A percentile compares a stretch with the other conserved stretches of the same genome.
These are phyloP conservation scores for Pocillopora grandis DNA, from an alignment of 92 coral and sea anemone genomes.

Conservation along the genomic window DNA sequence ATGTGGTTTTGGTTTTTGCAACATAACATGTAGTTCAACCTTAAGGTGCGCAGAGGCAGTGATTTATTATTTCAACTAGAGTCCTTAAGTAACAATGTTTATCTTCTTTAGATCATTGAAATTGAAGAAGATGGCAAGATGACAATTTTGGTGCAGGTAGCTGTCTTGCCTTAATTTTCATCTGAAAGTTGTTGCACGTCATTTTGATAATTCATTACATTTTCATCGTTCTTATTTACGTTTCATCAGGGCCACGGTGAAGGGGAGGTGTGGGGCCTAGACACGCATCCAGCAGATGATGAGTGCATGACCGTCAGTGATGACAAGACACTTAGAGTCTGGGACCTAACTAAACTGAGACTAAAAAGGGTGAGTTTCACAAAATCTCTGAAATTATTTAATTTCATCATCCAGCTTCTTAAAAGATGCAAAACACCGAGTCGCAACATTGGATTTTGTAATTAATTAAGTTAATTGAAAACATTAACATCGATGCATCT, in stretches of 20 bases:
- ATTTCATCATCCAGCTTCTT: no score
- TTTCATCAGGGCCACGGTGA: slow-evolving; percentile 88
- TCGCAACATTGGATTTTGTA: no score
- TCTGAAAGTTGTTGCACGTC: neutral
- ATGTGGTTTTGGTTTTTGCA: no score
- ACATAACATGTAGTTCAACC: no score
- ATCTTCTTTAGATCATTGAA: slow-evolving; percentile 76
- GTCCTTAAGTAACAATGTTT: neutral
- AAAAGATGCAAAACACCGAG: no score
- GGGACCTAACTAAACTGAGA: slow-evolving; percentile 91
- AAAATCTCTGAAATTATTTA: no score
- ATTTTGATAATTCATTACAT: neutral
- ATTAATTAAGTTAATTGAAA: no score
- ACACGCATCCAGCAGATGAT: slow-evolving; percentile 89
- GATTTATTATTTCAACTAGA: no score
- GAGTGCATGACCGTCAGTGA: slow-evolving; percentile 98
- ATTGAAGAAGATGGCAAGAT: slow-evolving; percentile 94
- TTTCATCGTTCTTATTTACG: no score
- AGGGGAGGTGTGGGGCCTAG: slow-evolving; percentile 99
- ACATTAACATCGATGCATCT: neutral
- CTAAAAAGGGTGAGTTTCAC: slow-evolving; percentile 60
- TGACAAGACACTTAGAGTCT: slow-evolving; percentile 93
- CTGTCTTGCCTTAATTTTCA: neutral
- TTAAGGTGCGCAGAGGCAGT: no score
- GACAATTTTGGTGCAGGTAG: slow-evolving; percentile 94